Conservation (phyloP, 2,797 vertebrate genomes). For the Odontamblyopus lacepedii region DNA sequence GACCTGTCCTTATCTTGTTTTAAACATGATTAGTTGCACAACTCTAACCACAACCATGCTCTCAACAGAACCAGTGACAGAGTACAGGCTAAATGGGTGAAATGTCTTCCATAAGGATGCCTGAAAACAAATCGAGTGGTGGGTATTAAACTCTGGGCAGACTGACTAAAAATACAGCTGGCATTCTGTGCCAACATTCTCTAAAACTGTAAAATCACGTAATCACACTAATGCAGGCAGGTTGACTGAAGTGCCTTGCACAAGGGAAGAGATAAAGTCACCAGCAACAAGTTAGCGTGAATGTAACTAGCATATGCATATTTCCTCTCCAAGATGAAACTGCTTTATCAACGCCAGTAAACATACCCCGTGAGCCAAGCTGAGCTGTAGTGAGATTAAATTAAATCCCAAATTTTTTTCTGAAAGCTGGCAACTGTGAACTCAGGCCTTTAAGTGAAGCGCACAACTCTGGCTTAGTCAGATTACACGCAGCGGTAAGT, state of each 20-base stretch:
- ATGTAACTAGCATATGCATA: background rate
- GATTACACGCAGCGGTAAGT: slow-evolving; percentile 49
- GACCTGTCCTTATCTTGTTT: too few relatives aligned
- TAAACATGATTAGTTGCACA: too few relatives aligned
- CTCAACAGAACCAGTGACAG: background rate
- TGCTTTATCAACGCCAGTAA: background rate
- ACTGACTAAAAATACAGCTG: background rate
- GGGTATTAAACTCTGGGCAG: background rate
- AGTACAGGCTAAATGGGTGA: background rate
- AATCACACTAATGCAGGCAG: background rate
- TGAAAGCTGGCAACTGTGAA: slow-evolving; percentile 29
- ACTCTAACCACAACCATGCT: too few relatives aligned
- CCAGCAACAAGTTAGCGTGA: background rate
- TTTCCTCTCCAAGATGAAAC: slow-evolving; percentile 17
- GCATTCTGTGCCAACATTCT: background rate
- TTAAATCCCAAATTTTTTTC: slow-evolving; percentile 13
- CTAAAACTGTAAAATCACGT: background rate
- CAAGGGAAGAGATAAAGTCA: background rate
- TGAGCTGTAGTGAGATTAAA: slow-evolving; percentile 14
- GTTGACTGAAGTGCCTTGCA: background rate
- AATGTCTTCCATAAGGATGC: background rate
- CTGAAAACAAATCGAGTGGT: background rate
- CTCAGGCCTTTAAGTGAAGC: slow-evolving; percentile 28
- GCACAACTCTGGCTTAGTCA: slow-evolving; percentile 36
- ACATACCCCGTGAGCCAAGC: slow-evolving; percentile 18